Conservation (phyloP, 2,888 invertebrate genomes). For the Drosophila neotestacea region DNA sequence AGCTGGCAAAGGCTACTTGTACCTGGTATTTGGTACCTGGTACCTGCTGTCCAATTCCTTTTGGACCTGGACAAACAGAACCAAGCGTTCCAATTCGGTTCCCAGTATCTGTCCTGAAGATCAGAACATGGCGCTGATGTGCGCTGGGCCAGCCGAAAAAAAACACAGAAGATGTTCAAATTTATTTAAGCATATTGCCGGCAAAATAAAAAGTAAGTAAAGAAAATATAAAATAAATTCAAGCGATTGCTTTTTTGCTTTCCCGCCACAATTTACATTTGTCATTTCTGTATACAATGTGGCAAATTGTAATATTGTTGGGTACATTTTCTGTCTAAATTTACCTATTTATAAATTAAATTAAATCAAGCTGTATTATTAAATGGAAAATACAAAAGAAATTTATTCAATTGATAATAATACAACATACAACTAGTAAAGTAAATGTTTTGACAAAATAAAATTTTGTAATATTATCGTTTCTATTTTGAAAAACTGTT, state of each 20-base stretch:
- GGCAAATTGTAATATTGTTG: not conserved
- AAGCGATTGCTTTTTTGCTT: conserved; percentile 63
- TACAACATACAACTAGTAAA: too few species aligned
- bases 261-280: conserved; percentile 66
- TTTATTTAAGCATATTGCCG: conserved; percentile 69
- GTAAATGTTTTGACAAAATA: too few species aligned
- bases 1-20: conserved; percentile 24
- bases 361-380: too few species aligned
- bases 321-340: too few species aligned
- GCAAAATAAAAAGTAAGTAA: conserved; percentile 38
- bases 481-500: too few species aligned
- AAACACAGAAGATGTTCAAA: conserved; percentile 59
- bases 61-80: not conserved
- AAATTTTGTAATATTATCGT: too few species aligned
- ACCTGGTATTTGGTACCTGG: conserved; percentile 34
- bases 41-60: conserved; percentile 25
- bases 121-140: conserved; percentile 72
- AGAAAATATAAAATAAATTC: conserved; percentile 65
- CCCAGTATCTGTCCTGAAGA: conserved; percentile 66
- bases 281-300: conserved; percentile 67
- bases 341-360: too few species aligned
- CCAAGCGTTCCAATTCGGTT: conserved; percentile 45
- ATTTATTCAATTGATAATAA: too few species aligned
- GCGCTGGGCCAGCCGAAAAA: conserved; percentile 42
- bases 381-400: too few species aligned